phyloP scores from a whole-genome alignment of 2,888 invertebrate species.

The Aporophyla nigra region DNA sequence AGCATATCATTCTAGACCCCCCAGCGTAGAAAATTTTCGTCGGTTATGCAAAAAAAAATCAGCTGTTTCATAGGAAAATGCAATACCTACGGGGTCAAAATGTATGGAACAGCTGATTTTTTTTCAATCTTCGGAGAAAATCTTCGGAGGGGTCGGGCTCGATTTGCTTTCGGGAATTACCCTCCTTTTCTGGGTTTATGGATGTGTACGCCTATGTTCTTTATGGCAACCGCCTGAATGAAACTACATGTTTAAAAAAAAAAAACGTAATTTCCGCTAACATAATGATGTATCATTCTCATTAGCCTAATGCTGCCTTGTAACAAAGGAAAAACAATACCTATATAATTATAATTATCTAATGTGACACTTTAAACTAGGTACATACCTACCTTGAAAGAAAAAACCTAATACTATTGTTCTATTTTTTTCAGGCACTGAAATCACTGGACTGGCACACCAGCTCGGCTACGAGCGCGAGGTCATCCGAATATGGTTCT shows the following conservation, averaged over 20 bases:
- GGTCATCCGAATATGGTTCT: slow-evolving; percentile 99
- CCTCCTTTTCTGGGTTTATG: no score
- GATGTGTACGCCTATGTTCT: neutral
- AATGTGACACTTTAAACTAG: slow-evolving; percentile 2
- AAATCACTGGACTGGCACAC: slow-evolving; percentile 98
- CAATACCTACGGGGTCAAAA: no score
- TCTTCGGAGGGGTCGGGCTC: no score
- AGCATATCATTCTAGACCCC: no score
- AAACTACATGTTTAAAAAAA: neutral
- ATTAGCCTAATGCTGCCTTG: slow-evolving; percentile 17
- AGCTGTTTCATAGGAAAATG: no score
- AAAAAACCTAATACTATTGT: slow-evolving; percentile 45
- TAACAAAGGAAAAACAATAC: slow-evolving; percentile 22
- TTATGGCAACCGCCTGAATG: neutral
- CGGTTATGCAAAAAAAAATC: no score
- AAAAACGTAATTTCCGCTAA: slow-evolving; percentile 5
- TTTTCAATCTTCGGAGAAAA: neutral
- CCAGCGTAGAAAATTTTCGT: no score
- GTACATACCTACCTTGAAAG: neutral
- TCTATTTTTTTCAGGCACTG: slow-evolving; percentile 94
- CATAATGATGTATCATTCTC: slow-evolving; percentile 9
- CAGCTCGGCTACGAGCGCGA: slow-evolving; percentile 99
- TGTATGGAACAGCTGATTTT: no score
- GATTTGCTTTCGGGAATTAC: neutral
- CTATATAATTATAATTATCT: neutral